These are phyloP conservation scores for Zeuzera pyrina DNA, from an alignment of 2,888 invertebrate genomes.

Conservation along the genomic window DNA sequence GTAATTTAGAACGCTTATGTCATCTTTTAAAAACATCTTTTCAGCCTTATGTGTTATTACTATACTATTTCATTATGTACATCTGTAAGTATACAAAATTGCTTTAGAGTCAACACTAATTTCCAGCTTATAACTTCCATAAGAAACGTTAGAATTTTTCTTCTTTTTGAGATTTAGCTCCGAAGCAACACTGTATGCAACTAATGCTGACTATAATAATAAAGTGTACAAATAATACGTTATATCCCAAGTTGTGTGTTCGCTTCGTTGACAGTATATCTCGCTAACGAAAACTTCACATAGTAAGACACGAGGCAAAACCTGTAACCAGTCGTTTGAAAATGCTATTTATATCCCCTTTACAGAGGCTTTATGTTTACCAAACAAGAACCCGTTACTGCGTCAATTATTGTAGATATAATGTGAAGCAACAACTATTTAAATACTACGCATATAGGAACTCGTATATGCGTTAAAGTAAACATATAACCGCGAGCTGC, in stretches of 20 bases:
- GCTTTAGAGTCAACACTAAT: too few relatives aligned
- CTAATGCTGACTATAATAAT: slow-evolving; percentile 22
- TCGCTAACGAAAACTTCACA: slow-evolving; percentile 43
- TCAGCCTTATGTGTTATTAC: neutral
- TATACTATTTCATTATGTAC: neutral
- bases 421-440: too few relatives aligned
- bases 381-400: slow-evolving; percentile 32
- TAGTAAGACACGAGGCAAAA: slow-evolving; percentile 30
- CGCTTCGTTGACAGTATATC: slow-evolving; percentile 46
- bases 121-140: too few relatives aligned
- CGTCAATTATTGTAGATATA: slow-evolving; percentile 12
- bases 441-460: too few relatives aligned
- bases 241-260: slow-evolving; percentile 33
- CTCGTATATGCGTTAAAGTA: too few relatives aligned
- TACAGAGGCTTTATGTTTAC: slow-evolving; percentile 26
- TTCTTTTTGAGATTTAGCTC: too few relatives aligned
- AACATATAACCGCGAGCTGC: too few relatives aligned
- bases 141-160: too few relatives aligned
- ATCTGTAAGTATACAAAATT: too few relatives aligned
- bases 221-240: slow-evolving; percentile 33
- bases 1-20: slow-evolving; percentile 29
- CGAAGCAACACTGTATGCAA: too few relatives aligned
- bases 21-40: slow-evolving; percentile 20
- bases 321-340: slow-evolving; percentile 23
- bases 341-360: neutral